Evolutionary conservation across 2,797 vertebrate genomes (phyloP).

Genomic region (Hemitrygon akajei): DNA sequence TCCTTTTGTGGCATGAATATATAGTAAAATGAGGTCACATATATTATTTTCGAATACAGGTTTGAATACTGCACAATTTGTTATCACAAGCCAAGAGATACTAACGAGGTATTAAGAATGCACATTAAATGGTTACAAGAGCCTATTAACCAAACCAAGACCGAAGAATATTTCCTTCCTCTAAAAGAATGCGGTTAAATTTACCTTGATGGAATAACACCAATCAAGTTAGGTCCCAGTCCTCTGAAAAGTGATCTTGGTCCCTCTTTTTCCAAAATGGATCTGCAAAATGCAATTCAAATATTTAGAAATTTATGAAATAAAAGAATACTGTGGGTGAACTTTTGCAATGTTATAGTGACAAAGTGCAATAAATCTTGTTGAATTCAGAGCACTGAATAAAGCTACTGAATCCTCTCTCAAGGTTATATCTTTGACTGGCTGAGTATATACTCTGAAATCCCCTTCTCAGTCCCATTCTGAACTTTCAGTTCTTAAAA

Average conservation of each 20-base stretch:
- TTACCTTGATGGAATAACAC: constrained; percentile 95
- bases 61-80: not conserved
- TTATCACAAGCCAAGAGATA: not conserved
- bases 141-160: not conserved
- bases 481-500: not conserved
- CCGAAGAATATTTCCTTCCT: not conserved
- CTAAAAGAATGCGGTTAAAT: not conserved
- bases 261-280: constrained; percentile 96
- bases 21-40: not conserved
- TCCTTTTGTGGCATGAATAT: not conserved
- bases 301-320: not conserved
- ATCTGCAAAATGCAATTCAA: constrained; percentile 58
- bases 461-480: not conserved
- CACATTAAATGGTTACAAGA: too few species aligned
- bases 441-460: not conserved
- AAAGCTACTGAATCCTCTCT: not conserved
- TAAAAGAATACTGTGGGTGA: not conserved
- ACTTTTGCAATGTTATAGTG: not conserved
- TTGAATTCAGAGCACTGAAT: too few species aligned
- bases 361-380: not conserved
- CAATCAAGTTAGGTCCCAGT: constrained; percentile 91
- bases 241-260: constrained; percentile 92
- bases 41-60: not conserved
- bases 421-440: too few species aligned
- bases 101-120: too few species aligned